A percentile compares a stretch with the other conserved stretches of the same genome.
Conservation (phyloP, 2,113 vertebrate species). For the Corvus moneduloides region DNA sequence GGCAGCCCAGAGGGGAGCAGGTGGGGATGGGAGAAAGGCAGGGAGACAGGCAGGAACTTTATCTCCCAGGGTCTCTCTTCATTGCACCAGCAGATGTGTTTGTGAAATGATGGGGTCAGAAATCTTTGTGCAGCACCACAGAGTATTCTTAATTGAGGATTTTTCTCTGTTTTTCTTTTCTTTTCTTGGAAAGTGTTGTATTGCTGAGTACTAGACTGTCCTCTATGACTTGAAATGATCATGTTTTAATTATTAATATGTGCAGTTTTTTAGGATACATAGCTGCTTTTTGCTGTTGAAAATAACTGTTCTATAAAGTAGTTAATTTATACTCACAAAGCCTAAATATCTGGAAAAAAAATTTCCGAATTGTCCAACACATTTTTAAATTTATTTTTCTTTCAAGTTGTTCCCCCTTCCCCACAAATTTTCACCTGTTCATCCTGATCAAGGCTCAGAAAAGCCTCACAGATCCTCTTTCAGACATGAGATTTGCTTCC, state of each 20-base stretch:
- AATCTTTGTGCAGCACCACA: background rate
- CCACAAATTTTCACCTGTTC: background rate
- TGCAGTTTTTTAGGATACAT: background rate
- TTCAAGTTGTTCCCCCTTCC: background rate
- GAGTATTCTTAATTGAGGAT: background rate
- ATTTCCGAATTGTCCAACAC: background rate
- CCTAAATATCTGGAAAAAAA: background rate
- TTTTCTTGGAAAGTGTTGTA: background rate
- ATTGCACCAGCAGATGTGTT: background rate
- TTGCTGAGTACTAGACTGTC: background rate
- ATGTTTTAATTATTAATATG: background rate
- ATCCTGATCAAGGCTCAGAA: background rate
- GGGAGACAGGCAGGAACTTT: background rate
- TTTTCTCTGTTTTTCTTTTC: background rate
- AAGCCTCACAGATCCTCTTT: background rate
- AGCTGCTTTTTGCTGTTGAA: background rate
- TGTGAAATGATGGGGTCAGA: background rate
- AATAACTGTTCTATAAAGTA: background rate
- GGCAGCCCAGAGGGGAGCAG: background rate
- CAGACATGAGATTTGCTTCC: background rate
- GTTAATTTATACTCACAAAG: background rate
- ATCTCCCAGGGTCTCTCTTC: background rate
- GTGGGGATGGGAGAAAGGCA: background rate
- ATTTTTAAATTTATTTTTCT: background rate
- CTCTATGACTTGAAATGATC: background rate